A percentile compares a stretch with the other conserved stretches of the same genome.
Evolutionary conservation across 2,113 vertebrate species (phyloP).

Genomic region (Sporophila hypoxantha): DNA sequence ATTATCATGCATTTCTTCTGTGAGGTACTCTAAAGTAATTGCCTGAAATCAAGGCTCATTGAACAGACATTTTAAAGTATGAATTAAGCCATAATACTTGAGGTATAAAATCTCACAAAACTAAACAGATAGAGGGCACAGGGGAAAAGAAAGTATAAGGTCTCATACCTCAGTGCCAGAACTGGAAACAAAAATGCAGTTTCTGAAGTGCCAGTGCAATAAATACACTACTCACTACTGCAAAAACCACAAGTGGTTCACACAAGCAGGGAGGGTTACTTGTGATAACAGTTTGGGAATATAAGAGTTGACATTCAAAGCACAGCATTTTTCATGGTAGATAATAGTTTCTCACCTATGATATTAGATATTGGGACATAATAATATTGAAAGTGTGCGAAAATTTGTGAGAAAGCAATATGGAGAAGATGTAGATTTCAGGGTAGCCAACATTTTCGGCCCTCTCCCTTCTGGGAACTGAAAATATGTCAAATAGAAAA

Average conservation of each 20-base stretch:
- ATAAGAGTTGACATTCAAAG: background rate
- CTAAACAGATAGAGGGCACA: background rate
- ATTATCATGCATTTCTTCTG: background rate
- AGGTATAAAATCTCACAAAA: background rate
- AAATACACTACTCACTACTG: background rate
- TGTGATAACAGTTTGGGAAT: background rate
- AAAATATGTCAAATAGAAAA: background rate
- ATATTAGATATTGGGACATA: background rate
- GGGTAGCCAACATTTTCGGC: background rate
- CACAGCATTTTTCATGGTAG: background rate
- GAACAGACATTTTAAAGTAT: background rate
- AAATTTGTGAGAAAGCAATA: background rate
- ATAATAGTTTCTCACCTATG: background rate
- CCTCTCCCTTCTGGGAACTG: background rate
- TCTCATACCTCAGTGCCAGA: background rate
- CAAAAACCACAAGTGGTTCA: background rate
- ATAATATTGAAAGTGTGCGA: background rate
- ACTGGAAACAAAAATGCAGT: background rate
- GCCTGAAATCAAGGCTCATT: background rate
- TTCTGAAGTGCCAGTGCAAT: background rate
- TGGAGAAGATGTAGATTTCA: background rate
- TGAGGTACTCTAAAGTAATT: background rate
- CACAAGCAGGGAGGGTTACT: background rate
- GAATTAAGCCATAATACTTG: background rate
- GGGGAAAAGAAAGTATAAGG: background rate